Evolutionary conservation across 2,888 invertebrate species (phyloP), one percentile per base, ranked within the genome.

Genomic region (Drosophila testacea): DNA sequence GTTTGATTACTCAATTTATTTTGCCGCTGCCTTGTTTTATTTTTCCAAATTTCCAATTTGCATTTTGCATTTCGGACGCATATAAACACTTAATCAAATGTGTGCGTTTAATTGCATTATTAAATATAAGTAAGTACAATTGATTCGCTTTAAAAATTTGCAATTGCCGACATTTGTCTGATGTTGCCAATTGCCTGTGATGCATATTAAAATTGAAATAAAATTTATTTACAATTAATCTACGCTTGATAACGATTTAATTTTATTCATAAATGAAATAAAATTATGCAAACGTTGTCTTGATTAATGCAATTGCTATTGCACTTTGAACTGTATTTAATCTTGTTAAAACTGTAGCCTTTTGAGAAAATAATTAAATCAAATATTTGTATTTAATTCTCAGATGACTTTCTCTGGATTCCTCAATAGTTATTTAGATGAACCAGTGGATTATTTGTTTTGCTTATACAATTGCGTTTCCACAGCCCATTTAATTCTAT

Each of bases 151-250:
- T 13, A 42, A 42, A 22, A 39, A 50, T n/a, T 22, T 22, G 32
- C 32, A 6, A 16, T 30, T 13, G 28, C 10, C 11, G n/a, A 22
- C 39, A 16, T 16, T 41, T 16, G 7, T 30, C n/a, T n/a, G 38
- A 28, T 10, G 44, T 56, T 69, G 63, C 27, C 50, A 56, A 36
- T n/a, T 54, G 48, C 28, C n/a, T 30, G n/a, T 22, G n/a, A 27
- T 32, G 47, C 16, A 52, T 30, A 41, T 28, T 56, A 11, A 11
- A 22, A 69, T 60, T 34, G 7, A 13, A 32, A 60, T 51, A 22
- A 44, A 42, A 52, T 60, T 39, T 54, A 10, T 28, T 11, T 34
- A 27, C n/a, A 50, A 22, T 41, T 30, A 46, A 52, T 39, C n/a
- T 34, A 10, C n/a, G 34, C 10, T 62, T 41, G 38, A 42, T 44